Base-by-base conservation (phyloP, 2,797 vertebrate genomes). In the Streptopelia turtur region DNA sequence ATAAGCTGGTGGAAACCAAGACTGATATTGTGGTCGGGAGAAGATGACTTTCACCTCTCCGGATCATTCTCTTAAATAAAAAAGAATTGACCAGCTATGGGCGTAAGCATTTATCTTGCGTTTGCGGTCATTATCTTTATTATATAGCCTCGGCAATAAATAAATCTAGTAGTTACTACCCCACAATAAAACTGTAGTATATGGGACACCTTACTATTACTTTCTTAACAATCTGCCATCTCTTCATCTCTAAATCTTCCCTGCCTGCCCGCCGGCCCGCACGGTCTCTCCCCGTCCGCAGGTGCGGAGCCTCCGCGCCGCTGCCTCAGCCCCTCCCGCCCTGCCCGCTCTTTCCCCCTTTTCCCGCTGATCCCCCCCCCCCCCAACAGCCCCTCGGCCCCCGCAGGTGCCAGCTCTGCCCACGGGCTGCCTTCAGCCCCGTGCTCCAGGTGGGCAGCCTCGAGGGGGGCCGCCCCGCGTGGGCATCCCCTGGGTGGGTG, bases 91-190 rank as follows among this genome's bases (percentile, higher is more conserved):
- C 97, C 98, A 43, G 95, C 90, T 59, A 86, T 78, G 96, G 87
- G 96, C 87, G 94, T 85, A 95, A 95, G 96, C 97, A 94, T 98
- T 97, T 96, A 97, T 98, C 96, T 97, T 93, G 95, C 95, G 96
- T 97, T 98, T 97, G 98, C 65, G 96, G 97, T 97, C 98, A 94
- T 97, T 97, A 96, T 96, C 97, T 98, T 97, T 96, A 97, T 97
- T 97, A 95, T 96, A 97, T 74, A 96, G 96, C 93, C 96, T 85
- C 43, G 77, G 95, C 97, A 94, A 97, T 97, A 97, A 97, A 98
- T 98, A 98, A 96, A 97, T 89, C 97, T 66, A 31, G 93, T 87
- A 78, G 96, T 97, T 97, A 96, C 97, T 94, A 93, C 91, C 91
- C 96, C 96, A 93, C 97, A 95, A 97, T 96, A 97, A 98, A 98